Base-by-base conservation (phyloP, 2,113 vertebrate species). In the human region DNA sequence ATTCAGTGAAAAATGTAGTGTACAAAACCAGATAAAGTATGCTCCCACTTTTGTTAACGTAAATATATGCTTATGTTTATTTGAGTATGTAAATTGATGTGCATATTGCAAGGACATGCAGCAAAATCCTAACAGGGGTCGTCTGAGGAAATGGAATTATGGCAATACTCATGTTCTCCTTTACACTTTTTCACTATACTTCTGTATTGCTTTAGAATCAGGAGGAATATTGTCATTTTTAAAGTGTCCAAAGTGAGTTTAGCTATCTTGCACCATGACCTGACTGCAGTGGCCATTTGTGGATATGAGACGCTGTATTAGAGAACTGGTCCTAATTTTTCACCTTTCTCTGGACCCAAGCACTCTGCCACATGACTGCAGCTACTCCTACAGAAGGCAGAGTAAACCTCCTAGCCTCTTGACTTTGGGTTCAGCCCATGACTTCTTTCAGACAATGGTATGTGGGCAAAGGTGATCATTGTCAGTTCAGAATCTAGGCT, bases 281-380 rank as follows among this genome's bases (percentile, higher is more conserved):
- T 43, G 35, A 20, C 13, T n/a, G 22, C 35, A 48, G 85, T 0
- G 6, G 57, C 5, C 38, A 5, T 10, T n/a, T 25, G 40, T 18
- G 75, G 32, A 3, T 38, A 6, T 12, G 57, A 3, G 27, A 1
- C 25, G 55, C 30, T 27, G 11, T 14, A 6, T 50, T 23, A 40
- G 12, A 6, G 38, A n/a, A 48, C 23, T 27, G 59, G 7, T 18
- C 5, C 55, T 3, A 0, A 3, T 25, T 55, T 43, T 30, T 48
- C 11, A 1, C 10, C n/a, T 35, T 35, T 20, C 64, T 72, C 32
- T 7, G 5, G 6, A 0, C 38, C 32, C 1, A 0, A 3, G 50
- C 14, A 5, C 48, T 8, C 43, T 40, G 45, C 22, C 8, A 3
- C 1, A 23, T 8, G 50, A 11, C 52, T 48, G 6, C 8, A 32